phyloP scores from a whole-genome alignment of 2,113 vertebrate species.

The Caranx melampygus region DNA sequence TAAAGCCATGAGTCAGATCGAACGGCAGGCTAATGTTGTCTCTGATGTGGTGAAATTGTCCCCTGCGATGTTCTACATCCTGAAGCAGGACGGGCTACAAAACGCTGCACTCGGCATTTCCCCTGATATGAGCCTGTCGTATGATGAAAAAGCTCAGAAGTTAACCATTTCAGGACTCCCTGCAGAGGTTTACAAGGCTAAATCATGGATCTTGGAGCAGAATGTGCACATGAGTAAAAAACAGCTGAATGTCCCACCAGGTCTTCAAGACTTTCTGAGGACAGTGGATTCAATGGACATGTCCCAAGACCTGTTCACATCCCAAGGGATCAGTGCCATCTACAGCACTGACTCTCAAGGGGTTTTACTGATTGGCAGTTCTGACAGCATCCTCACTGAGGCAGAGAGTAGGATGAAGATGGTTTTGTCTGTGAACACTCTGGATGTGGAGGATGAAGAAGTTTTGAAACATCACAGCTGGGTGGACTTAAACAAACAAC shows the following conservation, averaged over 20 bases:
- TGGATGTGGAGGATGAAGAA: slow-evolving; percentile 77
- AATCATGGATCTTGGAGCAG: slow-evolving; percentile 83
- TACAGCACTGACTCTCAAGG: slow-evolving; percentile 74
- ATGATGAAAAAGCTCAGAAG: slow-evolving; percentile 59
- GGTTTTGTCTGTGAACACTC: slow-evolving; percentile 55
- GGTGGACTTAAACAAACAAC: slow-evolving; percentile 61
- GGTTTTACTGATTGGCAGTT: slow-evolving; percentile 77
- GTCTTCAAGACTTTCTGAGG: slow-evolving; percentile 83
- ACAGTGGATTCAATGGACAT: slow-evolving; percentile 70
- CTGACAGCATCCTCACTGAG: slow-evolving; percentile 70
- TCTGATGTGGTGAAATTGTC: slow-evolving; percentile 71
- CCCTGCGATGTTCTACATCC: slow-evolving; percentile 76
- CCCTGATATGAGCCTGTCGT: slow-evolving; percentile 78
- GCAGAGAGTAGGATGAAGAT: slow-evolving; percentile 83
- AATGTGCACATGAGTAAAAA: slow-evolving; percentile 65
- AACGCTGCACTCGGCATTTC: slow-evolving; percentile 53
- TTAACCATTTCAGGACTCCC: slow-evolving; percentile 82
- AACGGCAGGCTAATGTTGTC: slow-evolving; percentile 77
- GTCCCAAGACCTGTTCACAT: slow-evolving; percentile 83
- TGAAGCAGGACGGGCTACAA: slow-evolving; percentile 78
- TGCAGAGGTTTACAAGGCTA: slow-evolving; percentile 80
- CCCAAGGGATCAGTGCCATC: slow-evolving; percentile 79
- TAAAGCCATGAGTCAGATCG: slow-evolving; percentile 65
- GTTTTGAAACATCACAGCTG: slow-evolving; percentile 78
- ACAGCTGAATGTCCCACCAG: slow-evolving; percentile 53